Evolutionary conservation across 2,113 vertebrate species (phyloP), one percentile per base, ranked within the genome.

Genomic region (Eolophus roseicapilla): DNA sequence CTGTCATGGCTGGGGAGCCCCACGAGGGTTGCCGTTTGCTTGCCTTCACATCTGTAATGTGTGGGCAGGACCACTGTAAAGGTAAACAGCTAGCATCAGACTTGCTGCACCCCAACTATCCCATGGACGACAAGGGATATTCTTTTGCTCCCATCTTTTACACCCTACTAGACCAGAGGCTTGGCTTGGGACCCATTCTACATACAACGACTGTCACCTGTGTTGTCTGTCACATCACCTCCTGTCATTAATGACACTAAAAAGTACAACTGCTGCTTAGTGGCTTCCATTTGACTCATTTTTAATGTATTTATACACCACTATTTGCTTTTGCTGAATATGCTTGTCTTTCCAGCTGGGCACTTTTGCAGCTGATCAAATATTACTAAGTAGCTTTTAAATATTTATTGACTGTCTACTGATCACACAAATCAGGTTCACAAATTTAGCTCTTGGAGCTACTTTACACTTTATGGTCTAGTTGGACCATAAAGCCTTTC

Each of bases 391-490:
- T 46, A 53, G 19, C 19, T 85, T 53, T 91, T 70, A 91, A 92
- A 90, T 93, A 94, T 89, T 89, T 89, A 91, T 84, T 71, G 76
- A 67, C 52, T n/a, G 20, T 62, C 65, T 89, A 37, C 57, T 82
- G 53, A 95, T 78, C 62, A 57, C 59, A 94, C 70, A 80, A 92
- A 92, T 68, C 47, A 85, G 28, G 25, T 87, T 43, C 85, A 90
- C 41, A 43, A 35, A 92, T 76, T 73, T 62, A 87, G 69, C 31
- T 92, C 43, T 25, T 31, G 33, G 52, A 90, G 53, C n/a, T 75
- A n/a, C 64, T 63, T 95, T 63, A 77, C 25, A 50, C 20, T 92
- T 92, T 46, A 75, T 44, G 74, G 74, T 90, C 41, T 82, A 77
- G 24, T 3, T 93, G 90, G 93, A 93, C 77, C 81, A 41, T 41